phyloP scores from a whole-genome alignment of 2,797 vertebrate genomes.

The Rallus crepitans region DNA sequence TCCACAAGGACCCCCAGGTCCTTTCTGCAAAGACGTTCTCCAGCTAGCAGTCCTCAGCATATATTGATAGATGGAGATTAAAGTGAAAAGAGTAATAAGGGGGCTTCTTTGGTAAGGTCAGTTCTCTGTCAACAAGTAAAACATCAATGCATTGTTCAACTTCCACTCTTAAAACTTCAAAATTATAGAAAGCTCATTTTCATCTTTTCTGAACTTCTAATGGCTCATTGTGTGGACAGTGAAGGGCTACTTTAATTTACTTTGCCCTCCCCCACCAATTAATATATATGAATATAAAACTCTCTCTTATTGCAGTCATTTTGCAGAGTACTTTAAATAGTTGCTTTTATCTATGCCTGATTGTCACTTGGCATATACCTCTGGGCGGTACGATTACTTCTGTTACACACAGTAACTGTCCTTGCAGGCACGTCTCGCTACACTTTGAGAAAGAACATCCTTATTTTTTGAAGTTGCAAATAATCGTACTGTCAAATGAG shows the following conservation, averaged over 20 bases:
- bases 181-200: background rate
- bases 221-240: background rate
- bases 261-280: background rate
- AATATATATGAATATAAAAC: background rate
- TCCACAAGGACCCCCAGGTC: background rate
- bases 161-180: background rate
- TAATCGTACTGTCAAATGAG: slow-evolving; percentile 9
- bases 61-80: background rate
- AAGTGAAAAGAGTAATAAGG: background rate
- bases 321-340: background rate
- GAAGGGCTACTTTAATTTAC: background rate
- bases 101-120: background rate
- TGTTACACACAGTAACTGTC: background rate
- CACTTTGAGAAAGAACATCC: slow-evolving; percentile 1
- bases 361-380: background rate
- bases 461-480: slow-evolving; percentile 12
- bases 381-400: background rate
- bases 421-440: background rate
- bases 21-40: background rate
- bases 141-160: background rate
- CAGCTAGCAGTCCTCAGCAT: background rate
- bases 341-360: background rate
- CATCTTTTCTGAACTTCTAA: background rate
- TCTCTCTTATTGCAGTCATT: background rate
- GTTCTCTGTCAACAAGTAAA: background rate